Evolutionary conservation across 2,888 invertebrate genomes (phyloP).

Genomic region (Hypomecis punctinalis): DNA sequence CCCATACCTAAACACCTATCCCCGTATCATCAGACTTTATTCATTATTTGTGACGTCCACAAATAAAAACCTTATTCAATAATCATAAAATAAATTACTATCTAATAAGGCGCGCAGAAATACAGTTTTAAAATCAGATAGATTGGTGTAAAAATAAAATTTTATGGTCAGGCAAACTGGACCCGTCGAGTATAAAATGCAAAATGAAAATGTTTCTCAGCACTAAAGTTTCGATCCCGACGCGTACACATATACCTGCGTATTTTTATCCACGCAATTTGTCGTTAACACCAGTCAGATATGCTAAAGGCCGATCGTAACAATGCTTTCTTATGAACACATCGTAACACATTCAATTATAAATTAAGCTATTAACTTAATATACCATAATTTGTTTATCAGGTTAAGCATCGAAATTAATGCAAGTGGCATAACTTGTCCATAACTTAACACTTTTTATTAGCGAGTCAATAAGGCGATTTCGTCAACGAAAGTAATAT

Average conservation of each 20-base stretch:
- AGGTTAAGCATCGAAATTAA: slow-evolving; percentile 84
- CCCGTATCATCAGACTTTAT: slow-evolving; percentile 4
- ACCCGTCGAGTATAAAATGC: slow-evolving; percentile 55
- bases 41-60: slow-evolving; percentile 8
- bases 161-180: slow-evolving; percentile 58
- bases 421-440: slow-evolving; percentile 83
- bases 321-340: slow-evolving; percentile 78
- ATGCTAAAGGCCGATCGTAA: slow-evolving; percentile 72
- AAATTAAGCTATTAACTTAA: slow-evolving; percentile 85
- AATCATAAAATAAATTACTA: slow-evolving; percentile 34
- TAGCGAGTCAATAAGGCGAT: slow-evolving; percentile 81
- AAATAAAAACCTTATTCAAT: slow-evolving; percentile 29
- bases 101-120: slow-evolving; percentile 46
- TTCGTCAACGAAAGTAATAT: slow-evolving; percentile 79
- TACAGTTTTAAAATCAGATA: slow-evolving; percentile 52
- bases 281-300: slow-evolving; percentile 67
- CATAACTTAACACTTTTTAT: slow-evolving; percentile 85
- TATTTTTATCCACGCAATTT: slow-evolving; percentile 66
- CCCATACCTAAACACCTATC: neutral
- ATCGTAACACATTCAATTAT: slow-evolving; percentile 81
- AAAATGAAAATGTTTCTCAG: slow-evolving; percentile 62
- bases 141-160: slow-evolving; percentile 59
- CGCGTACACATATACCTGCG: slow-evolving; percentile 45
- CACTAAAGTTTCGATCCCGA: slow-evolving; percentile 56
- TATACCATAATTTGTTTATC: slow-evolving; percentile 85